Evolutionary conservation across 2,888 invertebrate genomes (phyloP), one percentile per base, ranked within the genome.

Genomic region (Gasteruption jaculator): DNA sequence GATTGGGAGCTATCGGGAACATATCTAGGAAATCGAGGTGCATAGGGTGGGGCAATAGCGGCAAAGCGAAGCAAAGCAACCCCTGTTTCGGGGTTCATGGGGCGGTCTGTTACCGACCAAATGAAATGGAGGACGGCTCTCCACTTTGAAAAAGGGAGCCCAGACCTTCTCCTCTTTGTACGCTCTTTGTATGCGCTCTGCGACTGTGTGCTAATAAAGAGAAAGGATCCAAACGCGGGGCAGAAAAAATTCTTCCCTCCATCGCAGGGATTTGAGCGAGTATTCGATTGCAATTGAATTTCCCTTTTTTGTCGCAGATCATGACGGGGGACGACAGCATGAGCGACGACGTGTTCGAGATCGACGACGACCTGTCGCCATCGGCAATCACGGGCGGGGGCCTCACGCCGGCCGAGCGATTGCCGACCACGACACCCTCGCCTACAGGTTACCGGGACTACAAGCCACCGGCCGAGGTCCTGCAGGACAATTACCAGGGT

Each of bases 341-440:
- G 80, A 86, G 85, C 61, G 88, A 89, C 70, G 88, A 89, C 69
- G 89, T 88, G 36, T 89, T 89, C 60, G 87, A 87, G 62, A 79
- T 81, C 27, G 72, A 76, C 19, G 77, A 77, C 48, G 69, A 72
- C 16, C 41, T 31, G 15, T 35, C 38, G 46, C 35, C 34, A 54
- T 42, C 7, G n/a, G 35, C 15, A 12, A 16, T 39, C 22, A 46
- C 46, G 37, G 38, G 45, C 37, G 45, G 50, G 18, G 38, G 35
- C 16, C 51, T 26, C 46, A 57, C n/a, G 46, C 50, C 19, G 38
- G 47, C 31, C 21, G 48, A 58, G 19, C 50, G 50, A 42, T 38
- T 53, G 18, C 27, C 47, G 32, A 46, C 49, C 22, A 48, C 56
- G 37, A 76, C 82, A 3, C 85, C 86, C 10, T 86, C 85, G 3